Conservation (phyloP, 2,113 vertebrate genomes). For the Riparia riparia region DNA sequence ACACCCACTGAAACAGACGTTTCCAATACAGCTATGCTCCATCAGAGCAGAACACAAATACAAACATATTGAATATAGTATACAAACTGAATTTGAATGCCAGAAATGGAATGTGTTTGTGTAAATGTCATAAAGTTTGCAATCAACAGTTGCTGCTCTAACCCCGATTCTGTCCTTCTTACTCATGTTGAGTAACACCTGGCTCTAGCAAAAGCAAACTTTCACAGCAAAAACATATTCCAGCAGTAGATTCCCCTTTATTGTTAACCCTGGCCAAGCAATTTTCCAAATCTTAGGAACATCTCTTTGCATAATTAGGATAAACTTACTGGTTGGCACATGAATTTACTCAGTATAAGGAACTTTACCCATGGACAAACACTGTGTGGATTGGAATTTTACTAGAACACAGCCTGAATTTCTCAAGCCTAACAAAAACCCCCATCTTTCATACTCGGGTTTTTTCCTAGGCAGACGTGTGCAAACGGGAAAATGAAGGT, state of each 20-base stretch:
- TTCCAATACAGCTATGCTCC: background rate
- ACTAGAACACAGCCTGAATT: background rate
- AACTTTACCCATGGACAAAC: background rate
- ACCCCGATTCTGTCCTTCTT: background rate
- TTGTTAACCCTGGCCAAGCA: background rate
- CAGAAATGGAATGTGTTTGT: background rate
- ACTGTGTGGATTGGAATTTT: background rate
- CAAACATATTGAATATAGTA: no score
- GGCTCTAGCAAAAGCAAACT: background rate
- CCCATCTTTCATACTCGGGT: background rate
- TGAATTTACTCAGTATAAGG: background rate
- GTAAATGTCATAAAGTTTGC: background rate
- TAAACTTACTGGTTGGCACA: background rate
- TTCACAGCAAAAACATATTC: background rate
- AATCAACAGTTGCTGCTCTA: background rate
- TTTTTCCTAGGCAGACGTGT: background rate
- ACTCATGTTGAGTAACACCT: background rate
- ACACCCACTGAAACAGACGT: background rate
- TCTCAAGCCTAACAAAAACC: background rate
- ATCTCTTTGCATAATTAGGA: background rate
- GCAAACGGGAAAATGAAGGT: background rate
- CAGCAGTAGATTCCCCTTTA: background rate
- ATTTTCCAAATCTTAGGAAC: background rate
- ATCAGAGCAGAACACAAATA: background rate
- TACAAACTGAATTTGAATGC: background rate